Base-by-base conservation (phyloP, 2,113 vertebrate genomes). In the Heterotis niloticus region DNA sequence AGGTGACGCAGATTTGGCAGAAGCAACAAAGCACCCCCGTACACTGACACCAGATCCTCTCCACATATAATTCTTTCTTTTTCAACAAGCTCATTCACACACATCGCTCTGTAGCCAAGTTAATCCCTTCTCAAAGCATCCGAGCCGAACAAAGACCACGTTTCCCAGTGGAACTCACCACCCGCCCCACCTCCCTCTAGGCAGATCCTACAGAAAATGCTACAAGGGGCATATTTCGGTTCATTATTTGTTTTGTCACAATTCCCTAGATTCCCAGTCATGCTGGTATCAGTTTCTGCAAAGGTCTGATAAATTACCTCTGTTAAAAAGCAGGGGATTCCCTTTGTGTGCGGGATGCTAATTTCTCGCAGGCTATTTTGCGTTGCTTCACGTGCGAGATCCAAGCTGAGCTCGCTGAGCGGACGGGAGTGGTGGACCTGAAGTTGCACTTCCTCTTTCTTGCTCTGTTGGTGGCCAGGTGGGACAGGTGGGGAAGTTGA, bases 241-340 rank as follows among this genome's bases (percentile, higher is more conserved):
- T 52, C 54, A 52, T 62, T 62, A 13, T 70, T 56, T 59, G 60
- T 65, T 64, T 65, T 73, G 44, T 73, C 20, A 20, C 59, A 44
- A 56, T 54, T 73, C 44, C 23, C 52, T 24, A 59, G 71, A 57
- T 74, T 74, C 71, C 71, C 52, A 74, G 71, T 57, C 24, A 74
- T 56, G 71, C 52, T 74, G 51, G 71, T 20, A 74, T 28, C 14
- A 26, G 12, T 65, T 51, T 26, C 54, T 74, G 52, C 51, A 17
- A 17, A 28, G 52, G 54, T 57, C 23, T 57, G 71, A 74, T 56
- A 70, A 81, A 60, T 80, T 60, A 26, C 14, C 16, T 57, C 81
- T 1, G 1, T 59, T 54, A 76, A 80, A 81, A 86, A 87, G 84
- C 81, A 84, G 75, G 67, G 88, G 14, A 75, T 84, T 84, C 81